Base-by-base conservation (phyloP, 2,797 vertebrate genomes). In the Syndactyla subalaris region DNA sequence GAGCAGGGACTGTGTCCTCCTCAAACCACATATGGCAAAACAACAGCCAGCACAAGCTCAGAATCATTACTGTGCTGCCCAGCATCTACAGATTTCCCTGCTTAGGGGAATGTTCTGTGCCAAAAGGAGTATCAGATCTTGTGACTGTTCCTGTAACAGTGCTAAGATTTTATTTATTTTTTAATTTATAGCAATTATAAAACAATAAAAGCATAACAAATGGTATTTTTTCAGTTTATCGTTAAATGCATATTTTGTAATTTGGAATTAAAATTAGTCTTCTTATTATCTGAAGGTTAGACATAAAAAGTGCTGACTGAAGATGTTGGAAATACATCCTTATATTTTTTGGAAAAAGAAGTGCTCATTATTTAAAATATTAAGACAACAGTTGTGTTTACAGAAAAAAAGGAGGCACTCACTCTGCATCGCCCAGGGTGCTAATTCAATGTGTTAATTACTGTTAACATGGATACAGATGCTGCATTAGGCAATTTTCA, bases 361-460 rank as follows among this genome's bases (percentile, higher is more conserved):
- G 29, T 48, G 12, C 14, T 86, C 29, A 30, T 95, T 92, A 43
- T 8, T 43, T 78, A 71, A 91, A 80, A 75, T 30, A 66, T 34
- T 65, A 88, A 89, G 75, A 77, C 32, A 71, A 78, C 30, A 62
- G 38, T 61, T 92, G 51, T 13, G 49, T 43, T 78, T 76, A 61
- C 63, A 91, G 80, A 38, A 91, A 81, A 89, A 91, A 88, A n/a
- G 49, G 27, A 91, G 43, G 58, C 45, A 48, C 68, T 73, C 65
- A 20, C 46, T 61, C 17, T 65, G 22, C n/a, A 38, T 26, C 12
- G 7, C 71, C 84, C n/a, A 45, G 79, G 32, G 59, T 85, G 75
- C 4, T 89, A 87, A 95, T 45, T 84, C 75, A 46, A 36, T 10
- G 59, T 80, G 73, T 87, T 96, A 96, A 95, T 96, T 95, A 93